Evolutionary conservation across 2,797 vertebrate genomes (phyloP).

Genomic region (Alauda arvensis): DNA sequence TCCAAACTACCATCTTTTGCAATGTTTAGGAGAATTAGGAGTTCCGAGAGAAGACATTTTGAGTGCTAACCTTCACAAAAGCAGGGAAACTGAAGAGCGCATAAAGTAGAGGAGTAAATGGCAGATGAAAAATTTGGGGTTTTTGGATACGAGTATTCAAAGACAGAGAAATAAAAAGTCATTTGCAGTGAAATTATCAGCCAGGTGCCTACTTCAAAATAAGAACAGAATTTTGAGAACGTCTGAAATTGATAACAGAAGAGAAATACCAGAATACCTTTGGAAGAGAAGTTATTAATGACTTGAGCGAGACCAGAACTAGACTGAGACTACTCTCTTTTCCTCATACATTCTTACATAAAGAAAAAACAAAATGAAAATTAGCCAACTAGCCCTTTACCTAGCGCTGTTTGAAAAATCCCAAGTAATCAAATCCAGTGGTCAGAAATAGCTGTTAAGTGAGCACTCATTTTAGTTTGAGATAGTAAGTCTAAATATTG

Average conservation of each 20-base stretch:
- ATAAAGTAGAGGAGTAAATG: not conserved
- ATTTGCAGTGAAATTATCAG: not conserved
- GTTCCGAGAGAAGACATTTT: constrained; percentile 37
- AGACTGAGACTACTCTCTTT: not conserved
- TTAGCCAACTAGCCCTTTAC: not conserved
- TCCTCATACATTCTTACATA: not conserved
- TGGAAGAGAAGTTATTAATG: not conserved
- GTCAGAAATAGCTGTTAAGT: not conserved
- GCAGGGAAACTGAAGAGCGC: not conserved
- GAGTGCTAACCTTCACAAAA: constrained; percentile 35
- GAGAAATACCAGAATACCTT: not conserved
- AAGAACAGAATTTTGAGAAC: not conserved
- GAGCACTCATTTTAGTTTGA: not conserved
- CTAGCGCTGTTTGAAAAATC: not conserved
- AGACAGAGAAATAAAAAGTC: not conserved
- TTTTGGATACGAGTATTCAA: not conserved
- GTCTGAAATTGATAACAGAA: not conserved
- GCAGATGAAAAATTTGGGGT: not conserved
- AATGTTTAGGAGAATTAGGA: constrained; percentile 16
- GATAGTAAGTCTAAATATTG: not conserved
- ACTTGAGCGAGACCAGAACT: not conserved
- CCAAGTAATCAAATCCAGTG: not conserved
- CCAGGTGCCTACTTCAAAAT: not conserved
- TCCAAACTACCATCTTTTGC: constrained; percentile 13
- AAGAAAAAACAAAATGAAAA: not conserved